Evolutionary conservation across 2,888 invertebrate species (phyloP).

Genomic region (Lissocephala sabroskyi): DNA sequence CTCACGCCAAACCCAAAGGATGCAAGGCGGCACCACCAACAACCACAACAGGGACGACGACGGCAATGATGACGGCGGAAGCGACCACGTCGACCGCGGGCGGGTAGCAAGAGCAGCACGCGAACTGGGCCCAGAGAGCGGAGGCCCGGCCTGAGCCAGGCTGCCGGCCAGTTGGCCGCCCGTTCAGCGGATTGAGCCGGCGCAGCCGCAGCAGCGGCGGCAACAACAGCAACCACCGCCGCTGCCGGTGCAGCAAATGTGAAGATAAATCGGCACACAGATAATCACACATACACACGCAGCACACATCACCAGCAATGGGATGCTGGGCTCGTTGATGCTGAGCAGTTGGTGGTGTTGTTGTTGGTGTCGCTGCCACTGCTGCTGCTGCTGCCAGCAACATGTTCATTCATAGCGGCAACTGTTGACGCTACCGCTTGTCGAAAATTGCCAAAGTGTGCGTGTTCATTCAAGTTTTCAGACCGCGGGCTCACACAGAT

Average conservation of each 20-base stretch:
- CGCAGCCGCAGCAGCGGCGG: conserved; percentile 1
- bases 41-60: neutral
- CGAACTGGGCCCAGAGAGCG: conserved; percentile 24
- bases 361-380: conserved; percentile 17
- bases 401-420: conserved; percentile 41
- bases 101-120: conserved; percentile 45
- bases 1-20: conserved; percentile 7
- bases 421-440: neutral
- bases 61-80: conserved; percentile 17
- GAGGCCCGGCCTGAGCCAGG: conserved; percentile 7
- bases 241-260: conserved; percentile 10
- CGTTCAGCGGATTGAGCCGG: neutral
- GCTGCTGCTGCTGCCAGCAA: conserved; percentile 16
- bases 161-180: neutral
- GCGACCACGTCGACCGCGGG: conserved; percentile 10
- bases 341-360: neutral
- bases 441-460: conserved; percentile 3
- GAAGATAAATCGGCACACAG: neutral
- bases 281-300: conserved; percentile 10
- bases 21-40: neutral
- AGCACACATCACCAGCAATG: conserved; percentile 15
- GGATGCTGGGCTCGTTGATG: conserved; percentile 45
- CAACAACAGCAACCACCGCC: conserved; percentile 9
- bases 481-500: conserved; percentile 13
- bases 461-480: conserved; percentile 66